These are phyloP conservation scores for Rhyacophila evoluta DNA, from an alignment of 2,888 invertebrate genomes.

Conservation along the genomic window DNA sequence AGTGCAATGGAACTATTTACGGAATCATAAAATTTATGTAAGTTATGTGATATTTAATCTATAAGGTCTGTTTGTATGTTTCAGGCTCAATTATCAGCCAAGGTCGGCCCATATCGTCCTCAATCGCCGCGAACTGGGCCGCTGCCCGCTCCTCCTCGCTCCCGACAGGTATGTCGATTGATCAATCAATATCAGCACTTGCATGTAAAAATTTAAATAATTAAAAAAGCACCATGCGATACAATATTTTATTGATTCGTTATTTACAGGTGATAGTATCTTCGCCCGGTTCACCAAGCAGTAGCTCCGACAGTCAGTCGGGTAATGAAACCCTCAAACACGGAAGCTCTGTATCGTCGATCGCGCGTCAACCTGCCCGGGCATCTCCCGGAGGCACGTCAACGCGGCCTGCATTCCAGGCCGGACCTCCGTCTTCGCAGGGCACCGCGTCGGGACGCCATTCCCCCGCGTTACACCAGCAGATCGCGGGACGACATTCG, in stretches of 20 bases:
- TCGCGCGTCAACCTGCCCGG: conserved; percentile 64
- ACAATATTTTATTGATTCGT: no score
- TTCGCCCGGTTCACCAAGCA: conserved; percentile 90
- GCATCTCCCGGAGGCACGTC: conserved; percentile 48
- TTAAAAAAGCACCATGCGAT: no score
- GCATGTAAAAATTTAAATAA: no score
- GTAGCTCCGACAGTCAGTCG: conserved; percentile 84
- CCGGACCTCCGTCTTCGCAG: conserved; percentile 47
- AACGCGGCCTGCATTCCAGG: conserved; percentile 37
- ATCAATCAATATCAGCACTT: neutral
- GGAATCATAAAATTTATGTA: no score
- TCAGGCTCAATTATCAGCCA: conserved; percentile 79
- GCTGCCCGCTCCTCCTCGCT: conserved; percentile 69
- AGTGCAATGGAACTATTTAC: no score
- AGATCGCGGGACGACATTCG: conserved; percentile 36
- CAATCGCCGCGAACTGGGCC: conserved; percentile 76
- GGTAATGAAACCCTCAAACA: conserved; percentile 83
- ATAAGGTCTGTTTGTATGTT: conserved; percentile 28
- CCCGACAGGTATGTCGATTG: conserved; percentile 62
- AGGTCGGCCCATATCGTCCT: conserved; percentile 79
- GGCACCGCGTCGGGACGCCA: conserved; percentile 45
- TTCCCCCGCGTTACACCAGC: conserved; percentile 31
- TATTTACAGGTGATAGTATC: conserved; percentile 72
- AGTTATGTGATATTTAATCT: neutral
- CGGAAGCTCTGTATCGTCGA: conserved; percentile 68